Percentiles rank a stretch among this genome's conserved stretches.
phyloP scores from a whole-genome alignment of 2,888 invertebrate genomes.

The Liopterus haemorrhoidalis region DNA sequence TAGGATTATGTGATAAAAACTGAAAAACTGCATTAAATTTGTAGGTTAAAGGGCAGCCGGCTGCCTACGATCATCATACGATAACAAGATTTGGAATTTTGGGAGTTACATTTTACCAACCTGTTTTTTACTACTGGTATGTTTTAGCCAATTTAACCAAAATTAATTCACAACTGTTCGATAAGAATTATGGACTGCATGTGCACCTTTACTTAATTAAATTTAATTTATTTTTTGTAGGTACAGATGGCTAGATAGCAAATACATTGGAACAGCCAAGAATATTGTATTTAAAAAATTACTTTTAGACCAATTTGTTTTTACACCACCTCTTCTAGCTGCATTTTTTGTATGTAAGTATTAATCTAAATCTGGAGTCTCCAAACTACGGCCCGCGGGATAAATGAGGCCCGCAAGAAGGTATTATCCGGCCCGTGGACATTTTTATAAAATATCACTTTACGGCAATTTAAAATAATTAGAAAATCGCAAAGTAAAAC shows the following conservation, averaged over 20 bases:
- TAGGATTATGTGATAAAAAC: too few relatives aligned
- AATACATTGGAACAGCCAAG: slow-evolving; percentile 59
- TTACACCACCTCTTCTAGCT: slow-evolving; percentile 67
- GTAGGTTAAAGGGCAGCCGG: slow-evolving; percentile 32
- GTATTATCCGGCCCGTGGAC: too few relatives aligned
- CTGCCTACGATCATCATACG: slow-evolving; percentile 33
- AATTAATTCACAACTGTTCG: too few relatives aligned
- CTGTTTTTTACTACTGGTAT: slow-evolving; percentile 37
- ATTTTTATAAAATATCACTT: too few relatives aligned
- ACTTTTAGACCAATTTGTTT: slow-evolving; percentile 66
- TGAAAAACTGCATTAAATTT: too few relatives aligned
- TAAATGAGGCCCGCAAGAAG: too few relatives aligned
- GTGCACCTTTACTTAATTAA: too few relatives aligned
- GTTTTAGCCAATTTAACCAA: slow-evolving; percentile 17
- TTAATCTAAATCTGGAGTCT: too few relatives aligned
- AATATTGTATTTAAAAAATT: slow-evolving; percentile 63
- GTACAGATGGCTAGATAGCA: slow-evolving; percentile 73
- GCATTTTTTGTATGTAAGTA: slow-evolving; percentile 67
- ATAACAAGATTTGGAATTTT: slow-evolving; percentile 35
- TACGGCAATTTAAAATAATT: too few relatives aligned
- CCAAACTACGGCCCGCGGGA: too few relatives aligned
- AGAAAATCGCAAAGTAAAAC: too few relatives aligned
- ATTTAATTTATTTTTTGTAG: slow-evolving; percentile 46
- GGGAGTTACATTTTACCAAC: slow-evolving; percentile 35
- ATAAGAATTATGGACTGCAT: too few relatives aligned